Percentiles rank a stretch among this genome's conserved stretches.
Evolutionary conservation across 2,888 invertebrate species (phyloP).

Genomic region (Allacma fusca): DNA sequence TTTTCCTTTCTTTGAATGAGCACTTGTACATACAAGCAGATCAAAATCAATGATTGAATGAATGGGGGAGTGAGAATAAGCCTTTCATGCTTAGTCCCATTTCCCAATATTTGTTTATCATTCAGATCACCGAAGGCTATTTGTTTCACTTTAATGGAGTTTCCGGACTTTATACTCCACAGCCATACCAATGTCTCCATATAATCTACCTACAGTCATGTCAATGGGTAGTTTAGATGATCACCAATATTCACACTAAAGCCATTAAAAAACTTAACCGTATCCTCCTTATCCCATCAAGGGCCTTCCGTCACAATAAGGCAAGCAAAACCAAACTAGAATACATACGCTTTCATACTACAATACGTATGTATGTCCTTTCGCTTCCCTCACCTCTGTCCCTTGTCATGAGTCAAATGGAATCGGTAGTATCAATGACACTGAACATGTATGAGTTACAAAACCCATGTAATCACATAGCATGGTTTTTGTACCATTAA

Average conservation of each 20-base stretch:
- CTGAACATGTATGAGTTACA: too few relatives aligned
- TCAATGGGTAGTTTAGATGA: conserved; percentile 31
- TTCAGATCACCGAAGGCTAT: conserved; percentile 57
- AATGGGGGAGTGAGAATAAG: conserved; percentile 45
- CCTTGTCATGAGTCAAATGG: too few relatives aligned
- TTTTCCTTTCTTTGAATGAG: conserved; percentile 22
- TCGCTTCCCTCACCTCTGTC: too few relatives aligned
- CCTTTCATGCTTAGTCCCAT: conserved; percentile 50
- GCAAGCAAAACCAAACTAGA: background rate
- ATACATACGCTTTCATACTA: too few relatives aligned
- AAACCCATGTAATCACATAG: too few relatives aligned
- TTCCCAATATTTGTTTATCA: conserved; percentile 56
- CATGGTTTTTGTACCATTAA: too few relatives aligned
- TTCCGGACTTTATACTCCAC: conserved; percentile 27
- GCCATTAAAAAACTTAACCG: conserved; percentile 36
- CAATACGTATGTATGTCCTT: too few relatives aligned
- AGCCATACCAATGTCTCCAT: background rate
- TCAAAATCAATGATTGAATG: conserved; percentile 36
- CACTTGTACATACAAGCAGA: background rate
- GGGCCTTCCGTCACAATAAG: background rate
- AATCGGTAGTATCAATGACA: too few relatives aligned
- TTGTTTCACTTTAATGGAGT: conserved; percentile 60
- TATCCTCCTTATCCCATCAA: background rate
- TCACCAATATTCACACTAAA: conserved; percentile 45
- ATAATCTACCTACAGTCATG: conserved; percentile 27